These are phyloP conservation scores for Molossus molossus DNA, from an alignment of 2,797 vertebrate species.

Conservation along the genomic window DNA sequence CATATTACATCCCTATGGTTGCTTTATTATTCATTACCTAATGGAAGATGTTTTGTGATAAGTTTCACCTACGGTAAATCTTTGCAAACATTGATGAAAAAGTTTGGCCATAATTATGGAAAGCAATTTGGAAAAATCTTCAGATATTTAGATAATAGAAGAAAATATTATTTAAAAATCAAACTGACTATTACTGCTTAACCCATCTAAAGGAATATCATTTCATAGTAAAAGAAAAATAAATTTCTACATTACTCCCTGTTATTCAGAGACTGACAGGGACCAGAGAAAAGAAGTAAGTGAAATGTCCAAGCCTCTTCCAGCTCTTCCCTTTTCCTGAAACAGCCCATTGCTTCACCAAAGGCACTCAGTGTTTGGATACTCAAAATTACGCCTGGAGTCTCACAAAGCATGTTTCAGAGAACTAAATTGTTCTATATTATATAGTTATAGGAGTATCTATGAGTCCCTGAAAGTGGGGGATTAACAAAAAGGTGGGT, in stretches of 20 bases:
- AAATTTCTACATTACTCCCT: background rate
- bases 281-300: background rate
- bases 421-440: background rate
- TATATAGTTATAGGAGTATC: background rate
- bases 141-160: slow-evolving; percentile 29
- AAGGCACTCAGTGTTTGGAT: background rate
- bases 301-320: background rate
- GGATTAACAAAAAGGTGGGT: background rate
- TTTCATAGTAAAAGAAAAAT: slow-evolving; percentile 39
- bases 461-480: background rate
- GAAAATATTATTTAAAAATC: background rate
- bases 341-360: background rate
- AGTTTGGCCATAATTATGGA: background rate
- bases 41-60: background rate
- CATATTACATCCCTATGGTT: background rate
- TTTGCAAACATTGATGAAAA: slow-evolving; percentile 5
- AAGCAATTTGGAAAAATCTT: background rate
- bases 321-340: background rate
- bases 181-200: background rate
- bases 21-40: background rate
- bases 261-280: background rate
- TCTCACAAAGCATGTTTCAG: background rate
- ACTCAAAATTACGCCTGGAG: slow-evolving; percentile 14
- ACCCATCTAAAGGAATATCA: background rate
- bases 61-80: background rate